Conservation (phyloP, 2,888 invertebrate species). For the Cylindroiulus punctatus region DNA sequence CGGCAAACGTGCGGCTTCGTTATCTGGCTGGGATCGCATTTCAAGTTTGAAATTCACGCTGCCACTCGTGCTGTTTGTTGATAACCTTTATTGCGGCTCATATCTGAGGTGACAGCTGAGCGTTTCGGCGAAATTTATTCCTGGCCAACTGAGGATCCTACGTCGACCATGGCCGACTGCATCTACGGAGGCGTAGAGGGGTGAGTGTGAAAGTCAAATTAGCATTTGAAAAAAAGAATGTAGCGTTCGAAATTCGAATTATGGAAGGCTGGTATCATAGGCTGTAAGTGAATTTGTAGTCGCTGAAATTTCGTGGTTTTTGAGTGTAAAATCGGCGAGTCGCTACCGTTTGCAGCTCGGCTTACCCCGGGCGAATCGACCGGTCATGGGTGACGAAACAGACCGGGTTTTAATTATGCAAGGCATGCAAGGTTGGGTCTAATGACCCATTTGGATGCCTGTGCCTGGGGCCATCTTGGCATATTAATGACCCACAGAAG, state of each 20-base stretch:
- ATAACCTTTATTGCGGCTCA: background rate
- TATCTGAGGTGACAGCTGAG: conserved; percentile 13
- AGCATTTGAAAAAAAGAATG: background rate
- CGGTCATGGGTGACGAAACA: background rate
- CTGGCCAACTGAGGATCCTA: background rate
- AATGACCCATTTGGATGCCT: conserved; percentile 11
- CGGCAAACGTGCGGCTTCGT: background rate
- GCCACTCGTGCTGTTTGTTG: conserved; percentile 23
- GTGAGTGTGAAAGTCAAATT: background rate
- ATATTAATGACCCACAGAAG: background rate
- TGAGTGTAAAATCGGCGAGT: background rate
- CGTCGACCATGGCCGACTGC: conserved; percentile 19
- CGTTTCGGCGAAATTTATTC: conserved; percentile 5
- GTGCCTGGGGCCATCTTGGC: background rate
- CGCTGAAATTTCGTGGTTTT: background rate
- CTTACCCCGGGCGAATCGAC: no score
- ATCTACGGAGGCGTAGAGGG: conserved; percentile 13
- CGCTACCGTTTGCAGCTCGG: background rate
- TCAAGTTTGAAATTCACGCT: conserved; percentile 15
- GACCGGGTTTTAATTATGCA: background rate
- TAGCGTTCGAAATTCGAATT: background rate
- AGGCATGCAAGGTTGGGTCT: background rate
- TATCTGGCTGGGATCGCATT: background rate
- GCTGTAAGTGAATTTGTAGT: background rate
- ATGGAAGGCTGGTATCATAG: no score